Percentiles rank a stretch among this genome's conserved stretches.
Evolutionary conservation across 2,888 invertebrate species (phyloP).

Genomic region (Apotomis capreana): DNA sequence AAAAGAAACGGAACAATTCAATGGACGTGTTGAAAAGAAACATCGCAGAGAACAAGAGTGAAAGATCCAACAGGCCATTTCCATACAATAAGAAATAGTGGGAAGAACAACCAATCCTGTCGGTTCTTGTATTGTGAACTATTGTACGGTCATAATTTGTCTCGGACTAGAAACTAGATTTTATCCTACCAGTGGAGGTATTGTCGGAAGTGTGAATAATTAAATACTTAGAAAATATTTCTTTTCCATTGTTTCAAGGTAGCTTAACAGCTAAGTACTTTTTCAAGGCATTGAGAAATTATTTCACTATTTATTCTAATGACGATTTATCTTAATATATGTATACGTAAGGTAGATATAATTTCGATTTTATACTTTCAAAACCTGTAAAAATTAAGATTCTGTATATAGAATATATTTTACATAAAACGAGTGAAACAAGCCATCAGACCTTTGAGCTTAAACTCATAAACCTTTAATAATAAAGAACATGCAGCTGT

Average conservation of each 20-base stretch:
- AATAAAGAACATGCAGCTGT: too few relatives aligned
- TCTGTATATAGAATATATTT: too few relatives aligned
- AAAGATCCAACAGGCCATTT: slow-evolving; percentile 48
- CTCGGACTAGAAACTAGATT: slow-evolving; percentile 3
- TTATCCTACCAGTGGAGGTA: background rate
- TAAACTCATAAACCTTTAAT: too few relatives aligned
- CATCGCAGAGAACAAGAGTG: slow-evolving; percentile 29
- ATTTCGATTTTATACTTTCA: too few relatives aligned
- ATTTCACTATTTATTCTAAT: background rate
- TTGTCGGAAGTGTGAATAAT: slow-evolving; percentile 4
- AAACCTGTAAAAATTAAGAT: too few relatives aligned
- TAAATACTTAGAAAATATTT: background rate
- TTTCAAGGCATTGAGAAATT: background rate
- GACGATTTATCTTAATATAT: too few relatives aligned
- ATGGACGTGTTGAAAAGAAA: slow-evolving; percentile 35
- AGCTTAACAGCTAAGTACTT: background rate
- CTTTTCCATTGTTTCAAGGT: background rate
- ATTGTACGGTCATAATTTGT: slow-evolving; percentile 32
- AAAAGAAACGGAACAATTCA: slow-evolving; percentile 21
- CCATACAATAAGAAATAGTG: slow-evolving; percentile 58
- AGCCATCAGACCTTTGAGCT: too few relatives aligned
- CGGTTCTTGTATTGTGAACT: slow-evolving; percentile 34
- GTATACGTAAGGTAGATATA: too few relatives aligned
- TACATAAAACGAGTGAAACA: too few relatives aligned
- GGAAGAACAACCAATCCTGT: slow-evolving; percentile 46